Conservation (phyloP, 1,140 invertebrate species). For the Oedothorax gibbosus region DNA sequence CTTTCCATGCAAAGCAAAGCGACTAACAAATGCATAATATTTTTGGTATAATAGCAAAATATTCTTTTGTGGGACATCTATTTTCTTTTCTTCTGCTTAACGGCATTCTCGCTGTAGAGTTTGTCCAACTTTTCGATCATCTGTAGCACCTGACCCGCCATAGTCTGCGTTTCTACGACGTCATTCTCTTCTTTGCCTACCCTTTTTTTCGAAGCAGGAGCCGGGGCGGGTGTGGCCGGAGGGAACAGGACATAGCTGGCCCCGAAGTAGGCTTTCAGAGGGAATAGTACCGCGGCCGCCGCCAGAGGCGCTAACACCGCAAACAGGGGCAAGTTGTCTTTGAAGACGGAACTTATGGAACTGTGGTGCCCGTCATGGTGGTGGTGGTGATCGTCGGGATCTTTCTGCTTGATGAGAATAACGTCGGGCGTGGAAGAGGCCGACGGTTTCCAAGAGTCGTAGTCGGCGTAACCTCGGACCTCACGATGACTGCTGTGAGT, state of each 20-base stretch:
- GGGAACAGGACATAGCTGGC: conserved; percentile 35
- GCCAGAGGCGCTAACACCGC: conserved; percentile 43
- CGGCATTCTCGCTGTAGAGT: conserved; percentile 10
- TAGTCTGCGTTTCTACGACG: conserved; percentile 4
- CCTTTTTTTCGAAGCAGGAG: conserved; percentile 7
- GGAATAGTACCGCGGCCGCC: conserved; percentile 26
- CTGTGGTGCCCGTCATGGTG: background rate
- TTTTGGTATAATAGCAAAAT: too few relatives aligned
- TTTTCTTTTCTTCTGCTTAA: conserved; percentile 15
- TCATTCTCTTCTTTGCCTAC: conserved; percentile 9
- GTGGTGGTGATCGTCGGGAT: conserved; percentile 9
- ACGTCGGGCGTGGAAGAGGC: conserved; percentile 44
- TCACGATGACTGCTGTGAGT: conserved; percentile 5
- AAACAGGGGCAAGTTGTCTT: conserved; percentile 50
- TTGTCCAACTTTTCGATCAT: conserved; percentile 56
- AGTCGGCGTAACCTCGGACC: conserved; percentile 33
- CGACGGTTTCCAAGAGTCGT: conserved; percentile 46
- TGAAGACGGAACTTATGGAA: conserved; percentile 22
- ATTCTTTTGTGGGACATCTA: background rate
- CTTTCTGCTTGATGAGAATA: conserved; percentile 58
- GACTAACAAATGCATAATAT: too few relatives aligned
- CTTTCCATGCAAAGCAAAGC: too few relatives aligned
- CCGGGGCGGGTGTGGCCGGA: conserved; percentile 26
- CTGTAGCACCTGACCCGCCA: conserved; percentile 35
- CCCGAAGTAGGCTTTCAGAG: conserved; percentile 42